phyloP scores from a whole-genome alignment of 2,888 invertebrate species.

The Actias luna region DNA sequence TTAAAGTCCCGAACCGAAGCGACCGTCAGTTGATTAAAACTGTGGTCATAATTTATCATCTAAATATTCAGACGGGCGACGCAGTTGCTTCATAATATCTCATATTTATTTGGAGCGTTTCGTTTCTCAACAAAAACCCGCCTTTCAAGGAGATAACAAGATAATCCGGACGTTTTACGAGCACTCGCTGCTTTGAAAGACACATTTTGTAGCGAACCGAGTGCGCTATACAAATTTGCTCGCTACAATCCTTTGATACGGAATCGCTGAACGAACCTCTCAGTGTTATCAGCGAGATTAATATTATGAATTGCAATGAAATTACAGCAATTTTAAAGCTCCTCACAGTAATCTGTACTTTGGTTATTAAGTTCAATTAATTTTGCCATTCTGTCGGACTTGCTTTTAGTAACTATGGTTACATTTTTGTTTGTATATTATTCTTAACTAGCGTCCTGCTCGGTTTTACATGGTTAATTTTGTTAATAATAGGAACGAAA shows the following conservation, averaged over 20 bases:
- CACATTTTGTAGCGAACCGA: conserved; percentile 13
- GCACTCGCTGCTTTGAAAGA: conserved; percentile 9
- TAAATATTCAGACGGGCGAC: neutral
- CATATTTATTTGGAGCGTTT: conserved; percentile 14
- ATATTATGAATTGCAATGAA: conserved; percentile 2
- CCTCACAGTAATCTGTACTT: neutral
- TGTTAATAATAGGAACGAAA: too few relatives aligned
- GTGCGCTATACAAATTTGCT: conserved; percentile 36
- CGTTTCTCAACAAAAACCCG: conserved; percentile 17
- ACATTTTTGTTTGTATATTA: neutral
- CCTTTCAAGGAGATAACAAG: conserved; percentile 18
- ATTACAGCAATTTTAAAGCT: neutral
- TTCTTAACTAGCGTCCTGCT: too few relatives aligned
- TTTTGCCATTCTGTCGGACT: neutral
- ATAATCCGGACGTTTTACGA: conserved; percentile 16
- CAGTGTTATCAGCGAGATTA: neutral
- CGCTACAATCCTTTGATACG: conserved; percentile 38
- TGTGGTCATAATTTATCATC: neutral
- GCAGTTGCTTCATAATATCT: conserved; percentile 10
- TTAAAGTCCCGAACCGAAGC: neutral
- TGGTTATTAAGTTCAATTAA: neutral
- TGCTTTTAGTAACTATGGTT: neutral
- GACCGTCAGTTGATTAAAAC: neutral
- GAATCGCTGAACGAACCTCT: neutral
- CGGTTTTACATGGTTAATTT: too few relatives aligned